Percentiles rank a stretch among this genome's conserved stretches.
phyloP scores from a whole-genome alignment of 92 coral and sea anemone species.

The Virgularia gustaviana region DNA sequence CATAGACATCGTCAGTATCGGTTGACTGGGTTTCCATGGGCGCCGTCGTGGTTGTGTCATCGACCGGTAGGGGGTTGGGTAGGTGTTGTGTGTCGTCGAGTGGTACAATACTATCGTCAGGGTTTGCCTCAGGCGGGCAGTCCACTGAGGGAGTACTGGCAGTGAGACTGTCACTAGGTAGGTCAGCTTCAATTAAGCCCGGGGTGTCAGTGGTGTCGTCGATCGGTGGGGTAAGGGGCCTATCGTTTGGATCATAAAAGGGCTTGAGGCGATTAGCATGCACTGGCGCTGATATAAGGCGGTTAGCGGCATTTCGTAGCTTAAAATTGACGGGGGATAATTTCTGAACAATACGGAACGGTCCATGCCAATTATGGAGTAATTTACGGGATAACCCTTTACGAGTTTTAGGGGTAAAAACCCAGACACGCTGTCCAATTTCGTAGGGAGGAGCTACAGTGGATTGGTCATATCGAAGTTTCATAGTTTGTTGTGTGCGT shows the following conservation, averaged over 20 bases:
- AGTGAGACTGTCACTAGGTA: conserved; percentile 26
- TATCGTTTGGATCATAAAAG: conserved; percentile 48
- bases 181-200: neutral
- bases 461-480: conserved; percentile 43
- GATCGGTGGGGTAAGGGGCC: conserved; percentile 50
- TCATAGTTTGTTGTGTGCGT: conserved; percentile 60
- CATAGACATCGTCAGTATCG: conserved; percentile 17
- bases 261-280: conserved; percentile 57
- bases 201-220: neutral
- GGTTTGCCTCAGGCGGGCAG: neutral
- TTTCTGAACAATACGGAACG: conserved; percentile 26
- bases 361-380: conserved; percentile 45
- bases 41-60: conserved; percentile 39
- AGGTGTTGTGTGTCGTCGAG: conserved; percentile 23
- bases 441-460: conserved; percentile 30
- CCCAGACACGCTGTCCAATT: conserved; percentile 58
- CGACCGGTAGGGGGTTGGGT: conserved; percentile 35
- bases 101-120: conserved; percentile 27
- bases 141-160: neutral
- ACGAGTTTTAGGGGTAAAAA: conserved; percentile 31
- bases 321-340: conserved; percentile 38
- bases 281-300: conserved; percentile 47
- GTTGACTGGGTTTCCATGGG: neutral
- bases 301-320: conserved; percentile 53
- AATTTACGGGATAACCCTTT: conserved; percentile 39